Base-by-base conservation (phyloP, 2,113 vertebrate species). In the Hippocampus comes region DNA sequence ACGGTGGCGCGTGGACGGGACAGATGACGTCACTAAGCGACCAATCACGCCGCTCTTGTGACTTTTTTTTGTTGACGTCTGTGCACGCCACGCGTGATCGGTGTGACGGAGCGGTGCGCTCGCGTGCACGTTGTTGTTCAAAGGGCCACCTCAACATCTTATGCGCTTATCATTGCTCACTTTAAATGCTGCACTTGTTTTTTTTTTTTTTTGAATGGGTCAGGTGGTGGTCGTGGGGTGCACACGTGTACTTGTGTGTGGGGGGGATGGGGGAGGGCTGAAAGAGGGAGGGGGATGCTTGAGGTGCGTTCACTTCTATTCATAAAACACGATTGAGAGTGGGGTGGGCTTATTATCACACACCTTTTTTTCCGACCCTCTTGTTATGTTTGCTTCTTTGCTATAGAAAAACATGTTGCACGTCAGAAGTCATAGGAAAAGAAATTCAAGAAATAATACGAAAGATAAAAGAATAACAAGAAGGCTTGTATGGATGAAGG, bases 251-350 rank as follows among this genome's bases (percentile, higher is more conserved):
- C 46, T 73, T 34, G 27, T 61, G 27, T 60, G 53, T n/a, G 53
- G 25, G 56, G n/a, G 23, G 43, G n/a, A 21, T n/a, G 53, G 25
- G 56, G n/a, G 23, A 38, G n/a, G 20, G 72, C 59, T 76, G 70
- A 67, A 49, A 34, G 63, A 53, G 64, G 71, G 66, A 72, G 42
- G 75, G 60, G 57, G 53, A 79, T 82, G 78, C 70, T 80, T 80
- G 56, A 80, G 55, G 69, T 84, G 78, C 65, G 75, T 82, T 81
- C 81, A 77, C 75, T 76, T 27, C 67, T 72, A 75, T 84, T 82
- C 78, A 83, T 30, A 82, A 86, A 86, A 75, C 77, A 48, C 23
- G 41, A 25, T 3, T 21, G 42, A 66, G n/a, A 23, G 21, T 23
- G 64, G n/a, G 42, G 23, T 15, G 64, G 63, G 21, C 30, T 42